Evolutionary conservation across 2,888 invertebrate species (phyloP), one percentile per base, ranked within the genome.

Genomic region (Anarsia innoxiella): DNA sequence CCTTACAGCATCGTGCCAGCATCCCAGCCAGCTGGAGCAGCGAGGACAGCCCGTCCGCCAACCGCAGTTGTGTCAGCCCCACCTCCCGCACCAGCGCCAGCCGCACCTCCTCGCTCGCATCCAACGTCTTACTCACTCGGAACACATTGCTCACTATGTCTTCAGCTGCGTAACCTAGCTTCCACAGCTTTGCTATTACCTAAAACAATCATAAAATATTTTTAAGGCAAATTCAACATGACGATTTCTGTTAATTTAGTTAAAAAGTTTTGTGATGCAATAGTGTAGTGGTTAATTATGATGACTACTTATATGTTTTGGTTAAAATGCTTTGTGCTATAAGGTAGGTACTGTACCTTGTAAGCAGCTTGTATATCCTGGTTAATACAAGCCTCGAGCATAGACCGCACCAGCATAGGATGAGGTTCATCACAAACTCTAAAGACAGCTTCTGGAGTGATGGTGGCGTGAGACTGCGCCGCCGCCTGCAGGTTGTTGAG

Each of bases 361-460:
- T 93, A 96, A 0, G 97, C 95, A 51, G 92, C 92, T 42, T 93
- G 91, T 41, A 97, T 90, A 58, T 97, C 92, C 27, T 92, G 92
- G 36, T 89, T 82, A 0, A 88, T 79, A 74, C 99, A 99, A 52
- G 90, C 88, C 46, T 92, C 89, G 31, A 99, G 80, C 97, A 99
- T 97, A 57, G 92, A 90, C 70, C 94, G 93, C 32, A 99, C 91
- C 1, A 97, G 79, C 67, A 97, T 87, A 0, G 99, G 99, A 83
- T 99, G 99, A 0, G 99, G 99, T 75, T 99, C 99, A 73, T 99
- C 99, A 70, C 99, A 99, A 6, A 99, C 97, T 39, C 97, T 97
- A 70, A 98, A 99, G 12, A 99, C 99, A 84, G 97, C 95, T 50
- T 93, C 93, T 33, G 94, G 91, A 49, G 91, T 94, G n/a, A 99